Evolutionary conservation across 2,113 vertebrate genomes (phyloP).

Genomic region (Mionectes macconnelli): DNA sequence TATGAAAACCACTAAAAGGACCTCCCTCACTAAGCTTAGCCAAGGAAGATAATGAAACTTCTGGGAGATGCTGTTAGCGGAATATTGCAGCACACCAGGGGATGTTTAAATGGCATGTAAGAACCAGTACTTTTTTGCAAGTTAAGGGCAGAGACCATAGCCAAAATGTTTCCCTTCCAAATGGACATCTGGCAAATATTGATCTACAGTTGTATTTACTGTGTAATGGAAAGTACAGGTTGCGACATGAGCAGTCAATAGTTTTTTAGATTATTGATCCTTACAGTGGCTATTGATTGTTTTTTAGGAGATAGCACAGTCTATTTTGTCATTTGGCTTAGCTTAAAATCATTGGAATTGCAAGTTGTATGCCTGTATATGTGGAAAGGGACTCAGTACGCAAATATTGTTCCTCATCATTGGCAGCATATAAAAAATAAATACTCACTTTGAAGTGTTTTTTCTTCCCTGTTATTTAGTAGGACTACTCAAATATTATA

Average conservation of each 20-base stretch:
- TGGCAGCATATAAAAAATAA: not conserved
- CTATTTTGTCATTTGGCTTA: constrained; percentile 3
- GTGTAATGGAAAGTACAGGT: constrained; percentile 41
- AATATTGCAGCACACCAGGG: not conserved
- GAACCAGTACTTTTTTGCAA: not conserved
- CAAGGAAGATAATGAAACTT: not conserved
- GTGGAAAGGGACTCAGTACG: not conserved
- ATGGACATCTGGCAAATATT: constrained; percentile 7
- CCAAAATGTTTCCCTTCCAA: not conserved
- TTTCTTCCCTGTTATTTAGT: not conserved
- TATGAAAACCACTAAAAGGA: not conserved
- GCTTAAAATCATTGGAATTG: not conserved
- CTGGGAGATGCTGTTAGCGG: not conserved
- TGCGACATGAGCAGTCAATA: constrained; percentile 6
- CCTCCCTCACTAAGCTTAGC: not conserved
- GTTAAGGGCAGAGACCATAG: not conserved
- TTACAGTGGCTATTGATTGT: not conserved
- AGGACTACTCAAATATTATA: not conserved
- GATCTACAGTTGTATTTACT: not conserved
- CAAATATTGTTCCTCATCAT: not conserved
- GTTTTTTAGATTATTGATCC: constrained; percentile 20
- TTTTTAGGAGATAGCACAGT: not conserved
- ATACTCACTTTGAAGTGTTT: not conserved
- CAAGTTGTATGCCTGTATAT: not conserved
- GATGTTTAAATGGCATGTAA: not conserved